Evolutionary conservation across 1,140 invertebrate species (phyloP).

Genomic region (Drosophila nasuta): DNA sequence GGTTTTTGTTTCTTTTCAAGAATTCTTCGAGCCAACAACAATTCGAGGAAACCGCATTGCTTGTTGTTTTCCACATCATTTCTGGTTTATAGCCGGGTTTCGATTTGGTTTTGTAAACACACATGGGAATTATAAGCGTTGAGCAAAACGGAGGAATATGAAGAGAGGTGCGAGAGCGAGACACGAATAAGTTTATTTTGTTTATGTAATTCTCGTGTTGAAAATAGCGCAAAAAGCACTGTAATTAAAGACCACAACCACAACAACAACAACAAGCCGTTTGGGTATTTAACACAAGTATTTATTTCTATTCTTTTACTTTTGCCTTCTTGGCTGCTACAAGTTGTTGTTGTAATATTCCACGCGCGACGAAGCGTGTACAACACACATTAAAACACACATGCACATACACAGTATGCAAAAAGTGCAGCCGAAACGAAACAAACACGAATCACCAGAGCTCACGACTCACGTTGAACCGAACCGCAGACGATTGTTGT

Average conservation of each 20-base stretch:
- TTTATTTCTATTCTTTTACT: constrained; percentile 41
- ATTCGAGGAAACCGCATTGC: constrained; percentile 53
- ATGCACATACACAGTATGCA: constrained; percentile 48
- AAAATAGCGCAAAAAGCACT: constrained; percentile 66
- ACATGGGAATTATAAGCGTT: constrained; percentile 31
- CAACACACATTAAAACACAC: constrained; percentile 18
- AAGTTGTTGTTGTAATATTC: constrained; percentile 58
- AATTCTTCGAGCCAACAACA: constrained; percentile 55
- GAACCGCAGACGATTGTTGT: constrained; percentile 1
- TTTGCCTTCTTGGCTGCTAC: constrained; percentile 26
- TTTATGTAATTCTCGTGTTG: constrained; percentile 65
- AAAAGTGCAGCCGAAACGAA: constrained; percentile 41
- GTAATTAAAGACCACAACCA: constrained; percentile 47
- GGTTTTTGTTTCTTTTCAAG: constrained; percentile 41
- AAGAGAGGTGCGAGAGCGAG: constrained; percentile 2
- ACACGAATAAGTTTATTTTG: constrained; percentile 39
- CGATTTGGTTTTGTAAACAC: constrained; percentile 51
- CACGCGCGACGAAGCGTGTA: constrained; percentile 64
- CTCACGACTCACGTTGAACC: constrained; percentile 30
- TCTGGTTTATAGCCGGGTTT: constrained; percentile 52
- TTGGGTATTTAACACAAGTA: constrained; percentile 30
- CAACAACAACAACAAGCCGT: not conserved
- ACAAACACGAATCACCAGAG: constrained; percentile 38
- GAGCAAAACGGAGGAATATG: constrained; percentile 11
- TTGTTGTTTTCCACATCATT: constrained; percentile 54